Evolutionary conservation across 2,888 invertebrate species (phyloP), one percentile per base, ranked within the genome.

Genomic region (Ceratothoa steindachneri): DNA sequence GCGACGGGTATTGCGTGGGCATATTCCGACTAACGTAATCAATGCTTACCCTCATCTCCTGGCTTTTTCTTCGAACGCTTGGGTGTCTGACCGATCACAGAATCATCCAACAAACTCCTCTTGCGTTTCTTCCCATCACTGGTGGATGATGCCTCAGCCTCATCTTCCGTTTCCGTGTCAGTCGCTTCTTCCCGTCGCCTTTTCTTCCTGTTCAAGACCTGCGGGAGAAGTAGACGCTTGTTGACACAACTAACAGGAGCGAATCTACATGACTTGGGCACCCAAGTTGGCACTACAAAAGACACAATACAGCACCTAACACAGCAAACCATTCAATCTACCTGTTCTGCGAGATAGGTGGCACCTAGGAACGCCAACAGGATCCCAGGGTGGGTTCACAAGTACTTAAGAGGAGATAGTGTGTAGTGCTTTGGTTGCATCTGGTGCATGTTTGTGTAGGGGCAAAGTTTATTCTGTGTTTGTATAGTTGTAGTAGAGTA

Each of bases 171-270:
- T 15, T 71, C 75, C 27, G 74, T 73, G 2, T 72, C 77, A 68
- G 68, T 70, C 2, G 68, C 80, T 9, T 77, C 77, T 30, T 78
- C 77, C 28, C 27, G 67, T 9, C 27, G 53, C 19, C 27, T 55
- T n/a, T 67, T 28, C 69, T 84, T 88, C 82, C 91, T 93, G 74
- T 90, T 91, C 79, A 87, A 72, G n/a, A 73, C 77, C 80, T 76
- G 65, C 9, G 30, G 67, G 65, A 22, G 41, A 19, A 24, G 3
- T 53, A 24, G 12, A 9, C 3, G 5, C 2, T 4, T 53, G 7
- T 53, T 19, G 24, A 24, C 12, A 22, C 19, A 4, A 52, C 53
- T 22, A 22, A 53, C 5, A 4, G n/a, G n/a, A n/a, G n/a, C n/a
- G n/a, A n/a, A n/a, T n/a, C n/a, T n/a, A n/a, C n/a, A n/a, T 0